Base-by-base conservation (phyloP, 2,888 invertebrate species). In the Entomobrya proxima region DNA sequence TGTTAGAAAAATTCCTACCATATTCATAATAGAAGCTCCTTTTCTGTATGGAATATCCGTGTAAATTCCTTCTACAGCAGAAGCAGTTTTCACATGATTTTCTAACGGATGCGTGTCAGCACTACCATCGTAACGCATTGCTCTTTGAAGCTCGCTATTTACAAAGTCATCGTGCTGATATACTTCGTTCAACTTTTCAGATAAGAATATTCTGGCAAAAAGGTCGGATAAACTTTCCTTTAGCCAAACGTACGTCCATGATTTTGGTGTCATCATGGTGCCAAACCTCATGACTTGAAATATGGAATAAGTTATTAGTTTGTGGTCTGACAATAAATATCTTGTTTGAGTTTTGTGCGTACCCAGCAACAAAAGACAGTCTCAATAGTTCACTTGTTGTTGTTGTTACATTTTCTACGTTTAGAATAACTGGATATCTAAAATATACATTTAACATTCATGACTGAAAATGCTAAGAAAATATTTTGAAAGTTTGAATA, bases 181-280 rank as follows among this genome's bases (percentile, higher is more conserved):
- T 24, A 76, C 67, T 72, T 77, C 82, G 35, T 87, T 83, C 32
- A 82, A 40, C 5, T 85, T 86, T 24, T 47, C 37, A 11, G 86
- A 61, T 5, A 89, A 76, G n/a, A 86, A 88, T 11, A 88, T 47
- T 72, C 86, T 85, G 13, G 87, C 79, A 6, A 87, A 75, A 37
- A 80, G 88, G 11, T 88, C 87, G 0, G 90, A 87, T 47, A 88
- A 85, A 24, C 90, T 88, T 87, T 90, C 90, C 67, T 88, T 90
- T 2, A 90, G 84, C 88, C 88, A 90, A 35, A 89, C 82, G 27
- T 85, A 81, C 15, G 82, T 83, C 85, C 88, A 89, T 2, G 55
- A 83, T 50, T 83, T 78, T 21, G 77, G 82, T 9, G 86, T 84
- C 0, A 84, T 80, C 27, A 78, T 58, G 37, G 86, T 86, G 27